Evolutionary conservation across 2,888 invertebrate genomes (phyloP).

Genomic region (Zaprionus bogoriensis): DNA sequence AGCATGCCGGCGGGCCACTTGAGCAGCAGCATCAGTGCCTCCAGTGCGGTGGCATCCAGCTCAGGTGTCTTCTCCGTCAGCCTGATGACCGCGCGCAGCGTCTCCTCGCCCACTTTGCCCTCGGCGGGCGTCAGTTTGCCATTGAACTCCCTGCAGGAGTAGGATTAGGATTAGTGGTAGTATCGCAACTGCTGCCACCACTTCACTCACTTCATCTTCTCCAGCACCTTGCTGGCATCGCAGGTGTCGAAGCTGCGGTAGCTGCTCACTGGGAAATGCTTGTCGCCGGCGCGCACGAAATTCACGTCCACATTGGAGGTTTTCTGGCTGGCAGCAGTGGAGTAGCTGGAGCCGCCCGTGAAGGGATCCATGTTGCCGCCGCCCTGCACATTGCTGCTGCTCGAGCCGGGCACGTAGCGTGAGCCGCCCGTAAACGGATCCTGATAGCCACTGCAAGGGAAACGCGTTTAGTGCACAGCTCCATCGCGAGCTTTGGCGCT

Average conservation of each 20-base stretch:
- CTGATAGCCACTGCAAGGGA: constrained; percentile 81
- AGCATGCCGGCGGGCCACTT: constrained; percentile 86
- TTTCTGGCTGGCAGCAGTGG: constrained; percentile 82
- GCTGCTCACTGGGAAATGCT: constrained; percentile 82
- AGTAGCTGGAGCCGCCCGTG: constrained; percentile 88
- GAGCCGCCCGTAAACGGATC: constrained; percentile 89
- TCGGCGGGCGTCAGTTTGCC: constrained; percentile 82
- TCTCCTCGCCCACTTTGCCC: constrained; percentile 73
- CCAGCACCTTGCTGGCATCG: constrained; percentile 88
- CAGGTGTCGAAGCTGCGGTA: constrained; percentile 91
- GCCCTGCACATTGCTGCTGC: constrained; percentile 62
- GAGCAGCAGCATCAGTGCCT: constrained; percentile 72
- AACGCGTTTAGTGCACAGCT: too few relatives aligned
- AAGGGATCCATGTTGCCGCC: constrained; percentile 86
- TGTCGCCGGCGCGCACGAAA: constrained; percentile 68
- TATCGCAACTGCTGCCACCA: neutral
- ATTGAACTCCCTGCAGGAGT: constrained; percentile 86
- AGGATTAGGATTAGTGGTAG: neutral
- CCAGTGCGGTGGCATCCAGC: constrained; percentile 82
- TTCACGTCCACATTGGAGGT: constrained; percentile 67
- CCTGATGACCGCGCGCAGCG: constrained; percentile 84
- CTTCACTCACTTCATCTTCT: constrained; percentile 84
- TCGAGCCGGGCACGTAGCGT: constrained; percentile 86
- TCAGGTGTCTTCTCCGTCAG: constrained; percentile 84
- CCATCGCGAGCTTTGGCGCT: too few relatives aligned